A percentile compares a stretch with the other conserved stretches of the same genome.
Conservation (phyloP, 1,140 invertebrate genomes). For the Oedothorax gibbosus region DNA sequence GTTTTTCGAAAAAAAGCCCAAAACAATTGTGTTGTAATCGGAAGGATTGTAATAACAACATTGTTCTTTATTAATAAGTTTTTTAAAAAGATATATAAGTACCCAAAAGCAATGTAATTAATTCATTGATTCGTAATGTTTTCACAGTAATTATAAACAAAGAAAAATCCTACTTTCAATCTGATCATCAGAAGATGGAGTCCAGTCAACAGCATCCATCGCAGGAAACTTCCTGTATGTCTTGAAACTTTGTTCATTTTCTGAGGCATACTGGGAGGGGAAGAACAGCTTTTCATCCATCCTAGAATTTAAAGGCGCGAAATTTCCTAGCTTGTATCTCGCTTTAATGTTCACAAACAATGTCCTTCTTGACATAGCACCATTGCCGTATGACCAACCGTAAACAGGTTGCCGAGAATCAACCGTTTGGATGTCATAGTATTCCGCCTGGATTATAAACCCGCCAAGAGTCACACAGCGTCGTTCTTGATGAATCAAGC, state of each 20-base stretch:
- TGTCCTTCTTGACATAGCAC: constrained; percentile 16
- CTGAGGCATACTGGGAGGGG: constrained; percentile 29
- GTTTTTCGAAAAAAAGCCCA: no score
- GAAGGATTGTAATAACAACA: no score
- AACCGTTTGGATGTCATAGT: constrained; percentile 43
- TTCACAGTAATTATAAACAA: not conserved
- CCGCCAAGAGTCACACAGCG: constrained; percentile 40
- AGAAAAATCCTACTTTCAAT: constrained; percentile 22
- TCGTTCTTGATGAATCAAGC: constrained; percentile 27
- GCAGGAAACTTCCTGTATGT: constrained; percentile 40
- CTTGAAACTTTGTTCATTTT: constrained; percentile 47
- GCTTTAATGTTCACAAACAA: constrained; percentile 52
- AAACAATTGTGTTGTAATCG: no score
- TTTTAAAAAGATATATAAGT: no score
- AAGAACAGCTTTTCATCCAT: constrained; percentile 47
- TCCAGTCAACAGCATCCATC: constrained; percentile 28
- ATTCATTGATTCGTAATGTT: no score
- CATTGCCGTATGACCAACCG: constrained; percentile 47
- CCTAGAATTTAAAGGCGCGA: constrained; percentile 10
- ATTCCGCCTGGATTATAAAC: constrained; percentile 54
- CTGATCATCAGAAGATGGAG: constrained; percentile 16
- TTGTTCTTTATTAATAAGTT: no score
- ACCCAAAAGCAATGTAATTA: no score
- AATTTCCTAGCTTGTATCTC: constrained; percentile 35
- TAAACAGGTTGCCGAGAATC: constrained; percentile 33